These are phyloP conservation scores for Eurytoma adleriae DNA, from an alignment of 2,888 invertebrate species.

Conservation along the genomic window DNA sequence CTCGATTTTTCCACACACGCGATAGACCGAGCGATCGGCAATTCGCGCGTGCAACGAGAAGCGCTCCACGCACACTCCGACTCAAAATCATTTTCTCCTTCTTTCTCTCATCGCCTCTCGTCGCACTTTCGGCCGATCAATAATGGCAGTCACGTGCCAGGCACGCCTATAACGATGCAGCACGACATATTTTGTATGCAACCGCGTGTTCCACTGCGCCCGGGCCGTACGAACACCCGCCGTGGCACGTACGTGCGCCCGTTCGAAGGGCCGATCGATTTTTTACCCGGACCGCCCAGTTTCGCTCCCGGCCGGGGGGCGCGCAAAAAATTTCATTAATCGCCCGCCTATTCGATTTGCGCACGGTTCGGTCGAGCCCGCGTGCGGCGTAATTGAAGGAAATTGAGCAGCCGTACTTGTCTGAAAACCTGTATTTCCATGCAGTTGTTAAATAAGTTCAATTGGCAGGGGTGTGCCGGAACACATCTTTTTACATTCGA, in stretches of 20 bases:
- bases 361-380: too few species aligned
- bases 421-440: too few species aligned
- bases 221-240: constrained; percentile 5
- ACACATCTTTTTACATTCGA: too few species aligned
- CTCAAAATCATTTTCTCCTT: constrained; percentile 26
- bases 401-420: too few species aligned
- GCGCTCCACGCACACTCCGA: constrained; percentile 48
- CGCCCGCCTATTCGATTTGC: background rate
- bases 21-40: constrained; percentile 1
- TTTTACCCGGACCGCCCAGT: background rate
- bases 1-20: constrained; percentile 21
- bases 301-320: background rate
- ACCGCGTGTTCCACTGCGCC: constrained; percentile 46
- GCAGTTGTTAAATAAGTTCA: too few species aligned
- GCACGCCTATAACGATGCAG: constrained; percentile 62
- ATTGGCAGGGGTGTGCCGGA: too few species aligned
- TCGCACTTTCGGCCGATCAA: constrained; percentile 62
- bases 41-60: background rate
- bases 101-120: constrained; percentile 55
- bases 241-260: background rate
- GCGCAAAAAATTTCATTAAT: constrained; percentile 44
- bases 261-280: constrained; percentile 11
- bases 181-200: constrained; percentile 60
- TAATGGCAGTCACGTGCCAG: constrained; percentile 63
- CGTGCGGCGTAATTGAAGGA: too few species aligned